Conservation (phyloP, 2,888 invertebrate genomes). For the Scaptomyza caliginosa region DNA sequence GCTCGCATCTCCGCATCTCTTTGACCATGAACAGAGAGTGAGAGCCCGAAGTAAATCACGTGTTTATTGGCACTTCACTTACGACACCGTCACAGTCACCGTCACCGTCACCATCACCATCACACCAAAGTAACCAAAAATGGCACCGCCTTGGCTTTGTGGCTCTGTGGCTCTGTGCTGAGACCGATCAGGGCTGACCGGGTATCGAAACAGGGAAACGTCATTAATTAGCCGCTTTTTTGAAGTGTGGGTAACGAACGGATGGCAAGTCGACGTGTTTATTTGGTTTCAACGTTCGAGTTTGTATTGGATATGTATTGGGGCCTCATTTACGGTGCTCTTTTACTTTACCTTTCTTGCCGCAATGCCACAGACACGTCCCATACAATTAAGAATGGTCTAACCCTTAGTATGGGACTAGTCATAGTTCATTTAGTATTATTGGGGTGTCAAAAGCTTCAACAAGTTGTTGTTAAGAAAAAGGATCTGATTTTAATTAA, state of each 20-base stretch:
- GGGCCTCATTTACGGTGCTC: slow-evolving; percentile 66
- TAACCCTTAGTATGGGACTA: neutral
- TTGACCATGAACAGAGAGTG: slow-evolving; percentile 25
- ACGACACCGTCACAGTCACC: slow-evolving; percentile 72
- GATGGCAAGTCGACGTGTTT: slow-evolving; percentile 74
- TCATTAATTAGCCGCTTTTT: slow-evolving; percentile 73
- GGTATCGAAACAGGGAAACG: slow-evolving; percentile 54
- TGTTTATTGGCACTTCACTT: slow-evolving; percentile 82
- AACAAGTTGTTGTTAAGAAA: neutral
- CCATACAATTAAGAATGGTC: slow-evolving; percentile 12
- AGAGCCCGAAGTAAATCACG: slow-evolving; percentile 81
- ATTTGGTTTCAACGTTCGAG: slow-evolving; percentile 57
- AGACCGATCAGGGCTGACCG: slow-evolving; percentile 31
- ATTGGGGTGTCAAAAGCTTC: neutral
- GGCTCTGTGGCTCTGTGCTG: slow-evolving; percentile 31
- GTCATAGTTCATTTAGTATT: too few relatives aligned
- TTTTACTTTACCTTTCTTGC: slow-evolving; percentile 59
- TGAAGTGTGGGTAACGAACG: slow-evolving; percentile 68
- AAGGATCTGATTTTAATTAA: too few relatives aligned
- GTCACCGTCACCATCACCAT: slow-evolving; percentile 60
- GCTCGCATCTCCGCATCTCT: slow-evolving; percentile 42
- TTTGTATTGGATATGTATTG: slow-evolving; percentile 32
- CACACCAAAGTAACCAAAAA: slow-evolving; percentile 65
- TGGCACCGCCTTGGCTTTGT: slow-evolving; percentile 66
- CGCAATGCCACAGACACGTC: slow-evolving; percentile 54